phyloP scores from a whole-genome alignment of 2,797 vertebrate genomes.

The Philypnodon macrostomus region DNA sequence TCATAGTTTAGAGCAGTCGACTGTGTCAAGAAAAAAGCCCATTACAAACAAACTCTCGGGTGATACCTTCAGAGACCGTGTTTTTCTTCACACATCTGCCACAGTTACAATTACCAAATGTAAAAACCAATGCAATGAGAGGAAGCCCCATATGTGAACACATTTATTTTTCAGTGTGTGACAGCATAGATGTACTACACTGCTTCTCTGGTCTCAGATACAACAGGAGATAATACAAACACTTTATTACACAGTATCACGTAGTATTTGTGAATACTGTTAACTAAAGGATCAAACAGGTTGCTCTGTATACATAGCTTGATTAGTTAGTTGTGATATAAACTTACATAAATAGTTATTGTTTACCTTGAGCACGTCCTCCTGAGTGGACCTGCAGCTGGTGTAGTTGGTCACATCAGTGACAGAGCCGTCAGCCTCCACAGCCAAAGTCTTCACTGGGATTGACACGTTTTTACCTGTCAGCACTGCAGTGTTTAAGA shows the following conservation, averaged over 20 bases:
- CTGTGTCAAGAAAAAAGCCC: background rate
- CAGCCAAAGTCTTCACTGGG: constrained; percentile 83
- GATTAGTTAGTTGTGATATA: too few relatives aligned
- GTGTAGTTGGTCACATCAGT: constrained; percentile 85
- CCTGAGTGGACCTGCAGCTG: constrained; percentile 83
- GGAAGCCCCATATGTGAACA: background rate
- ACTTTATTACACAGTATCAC: too few relatives aligned
- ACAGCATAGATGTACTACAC: background rate
- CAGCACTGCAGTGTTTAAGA: constrained; percentile 90
- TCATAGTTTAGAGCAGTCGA: too few relatives aligned
- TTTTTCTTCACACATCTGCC: too few relatives aligned
- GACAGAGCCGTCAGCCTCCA: constrained; percentile 83
- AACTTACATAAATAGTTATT: too few relatives aligned
- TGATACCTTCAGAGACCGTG: too few relatives aligned
- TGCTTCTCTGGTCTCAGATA: too few relatives aligned
- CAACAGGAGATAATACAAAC: too few relatives aligned
- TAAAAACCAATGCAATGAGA: background rate
- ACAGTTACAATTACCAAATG: background rate
- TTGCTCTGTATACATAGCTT: too few relatives aligned
- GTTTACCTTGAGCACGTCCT: constrained; percentile 85
- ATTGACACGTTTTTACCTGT: constrained; percentile 84
- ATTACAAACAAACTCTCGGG: too few relatives aligned
- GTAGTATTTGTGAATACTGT: too few relatives aligned
- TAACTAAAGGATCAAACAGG: too few relatives aligned
- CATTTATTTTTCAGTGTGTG: constrained; percentile 1